phyloP scores from a whole-genome alignment of 2,888 invertebrate genomes.

The Nephrotoma flavescens region DNA sequence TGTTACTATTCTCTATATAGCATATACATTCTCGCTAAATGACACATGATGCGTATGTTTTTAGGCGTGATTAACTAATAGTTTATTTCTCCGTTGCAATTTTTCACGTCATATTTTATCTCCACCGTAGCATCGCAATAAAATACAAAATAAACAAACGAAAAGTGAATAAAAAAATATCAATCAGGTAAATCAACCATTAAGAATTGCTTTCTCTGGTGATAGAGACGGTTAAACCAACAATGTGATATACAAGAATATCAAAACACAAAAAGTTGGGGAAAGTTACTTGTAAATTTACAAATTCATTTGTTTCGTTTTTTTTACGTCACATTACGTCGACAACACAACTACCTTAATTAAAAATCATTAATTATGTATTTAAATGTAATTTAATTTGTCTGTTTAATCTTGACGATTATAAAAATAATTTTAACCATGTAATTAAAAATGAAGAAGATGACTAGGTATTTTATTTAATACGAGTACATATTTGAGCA shows the following conservation, averaged over 20 bases:
- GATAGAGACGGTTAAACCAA: background rate
- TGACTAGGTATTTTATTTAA: no score
- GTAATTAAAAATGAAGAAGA: no score
- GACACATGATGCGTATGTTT: no score
- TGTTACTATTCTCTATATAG: no score
- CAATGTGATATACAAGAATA: background rate
- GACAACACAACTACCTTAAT: background rate
- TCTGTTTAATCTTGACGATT: background rate
- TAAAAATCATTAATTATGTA: background rate
- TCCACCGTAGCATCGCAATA: background rate
- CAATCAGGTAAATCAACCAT: conserved; percentile 1
- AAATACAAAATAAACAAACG: background rate
- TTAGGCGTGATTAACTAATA: no score
- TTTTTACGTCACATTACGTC: background rate
- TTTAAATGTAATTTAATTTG: background rate
- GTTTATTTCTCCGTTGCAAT: no score
- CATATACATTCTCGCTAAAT: no score
- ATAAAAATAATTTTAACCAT: no score
- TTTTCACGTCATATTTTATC: background rate
- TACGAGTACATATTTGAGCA: no score
- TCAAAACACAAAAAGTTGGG: background rate
- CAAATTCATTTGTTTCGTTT: background rate
- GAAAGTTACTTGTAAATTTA: background rate
- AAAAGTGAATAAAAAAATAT: background rate
- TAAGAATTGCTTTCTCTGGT: background rate